Evolutionary conservation across 1,140 invertebrate species (phyloP), one percentile per base, ranked within the genome.

Genomic region (Drosophila ficusphila): DNA sequence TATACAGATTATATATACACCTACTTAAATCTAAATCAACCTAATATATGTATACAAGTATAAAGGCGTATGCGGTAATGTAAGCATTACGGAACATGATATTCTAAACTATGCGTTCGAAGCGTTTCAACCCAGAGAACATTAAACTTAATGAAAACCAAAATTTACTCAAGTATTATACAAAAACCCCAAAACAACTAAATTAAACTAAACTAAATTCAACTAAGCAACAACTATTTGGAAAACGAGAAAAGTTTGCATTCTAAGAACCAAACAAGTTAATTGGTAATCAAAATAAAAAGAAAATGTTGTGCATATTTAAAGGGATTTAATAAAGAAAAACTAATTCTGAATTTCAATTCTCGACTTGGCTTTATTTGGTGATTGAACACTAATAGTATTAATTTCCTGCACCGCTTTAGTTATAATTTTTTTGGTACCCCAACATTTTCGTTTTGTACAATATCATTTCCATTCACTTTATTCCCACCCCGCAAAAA

Each of bases 231-330:
- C 29, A 33, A 19, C 25, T 31, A 60, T 61, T 61, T 41, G 12
- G 49, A 34, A 49, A 33, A 18, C 27, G 41, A 33, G 14, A 52
- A 31, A 60, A 70, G 76, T 86, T 85, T 81, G 76, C 58, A 86
- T 86, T 85, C 81, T 67, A 85, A 86, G 76, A 86, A 81, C 76
- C 81, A 76, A 76, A 76, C 56, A 57, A 47, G 58, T 64, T 75
- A 73, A 81, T 86, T 86, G 81, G 81, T 86, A 86, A 86, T 86
- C 81, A 86, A 85, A 83, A 67, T n/a, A 29, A 54, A 75, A 64
- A 47, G 83, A 81, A 74, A 86, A 88, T 31, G 82, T 88, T 88
- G 81, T 88, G 82, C 79, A 88, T 86, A 88, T 88, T 88, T 86
- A 86, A 86, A 88, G 82, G 82, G 82, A 86, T 86, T 86, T 36